A percentile compares a stretch with the other conserved stretches of the same genome.
phyloP scores from a whole-genome alignment of 2,797 vertebrate genomes.

The Anas bernieri region DNA sequence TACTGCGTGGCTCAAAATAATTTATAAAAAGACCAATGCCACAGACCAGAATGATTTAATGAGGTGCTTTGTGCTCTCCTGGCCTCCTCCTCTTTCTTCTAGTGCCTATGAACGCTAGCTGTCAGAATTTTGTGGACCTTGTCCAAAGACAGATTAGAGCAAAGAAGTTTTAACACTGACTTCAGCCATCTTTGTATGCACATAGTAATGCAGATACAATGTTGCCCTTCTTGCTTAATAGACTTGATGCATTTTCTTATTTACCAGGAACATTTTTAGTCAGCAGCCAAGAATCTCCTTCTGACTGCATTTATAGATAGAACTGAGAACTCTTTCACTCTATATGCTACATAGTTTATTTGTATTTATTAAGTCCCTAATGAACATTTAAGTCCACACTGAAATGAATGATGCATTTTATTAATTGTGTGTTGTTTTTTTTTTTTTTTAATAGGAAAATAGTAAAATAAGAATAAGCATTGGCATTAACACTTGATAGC shows the following conservation, averaged over 20 bases:
- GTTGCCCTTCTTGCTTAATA: neutral
- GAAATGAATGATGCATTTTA: neutral
- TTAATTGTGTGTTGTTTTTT: neutral
- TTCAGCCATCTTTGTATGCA: neutral
- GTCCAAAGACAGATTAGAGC: neutral
- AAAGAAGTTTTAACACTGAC: neutral
- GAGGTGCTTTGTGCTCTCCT: neutral
- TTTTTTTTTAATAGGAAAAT: neutral
- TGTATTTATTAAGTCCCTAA: neutral
- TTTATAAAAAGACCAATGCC: neutral
- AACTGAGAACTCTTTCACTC: neutral
- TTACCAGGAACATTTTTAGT: neutral
- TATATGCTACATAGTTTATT: neutral
- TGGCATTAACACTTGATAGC: neutral
- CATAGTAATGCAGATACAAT: neutral
- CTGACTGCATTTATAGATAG: neutral
- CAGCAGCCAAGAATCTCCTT: fast-evolving
- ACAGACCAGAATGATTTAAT: fast-evolving
- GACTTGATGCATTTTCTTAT: neutral
- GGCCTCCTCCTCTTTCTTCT: neutral
- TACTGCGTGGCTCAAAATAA: neutral
- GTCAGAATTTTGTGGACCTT: fast-evolving
- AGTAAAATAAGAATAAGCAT: neutral
- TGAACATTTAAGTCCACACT: neutral
- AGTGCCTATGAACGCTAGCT: neutral